Evolutionary conservation across 2,888 invertebrate species (phyloP).

Genomic region (Orthonychiurus folsomi): DNA sequence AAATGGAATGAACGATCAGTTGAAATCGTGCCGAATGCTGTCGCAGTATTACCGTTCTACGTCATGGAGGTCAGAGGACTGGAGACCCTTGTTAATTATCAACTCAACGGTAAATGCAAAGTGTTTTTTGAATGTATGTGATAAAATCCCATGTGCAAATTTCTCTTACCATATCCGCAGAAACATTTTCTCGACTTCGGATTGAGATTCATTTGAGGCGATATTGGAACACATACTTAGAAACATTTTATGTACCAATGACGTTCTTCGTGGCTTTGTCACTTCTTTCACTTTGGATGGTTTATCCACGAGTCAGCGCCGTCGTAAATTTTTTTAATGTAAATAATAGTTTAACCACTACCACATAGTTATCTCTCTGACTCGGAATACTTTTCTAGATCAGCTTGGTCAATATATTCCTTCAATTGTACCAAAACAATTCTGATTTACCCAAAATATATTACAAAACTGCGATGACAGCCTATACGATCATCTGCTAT

Average conservation of each 20-base stretch:
- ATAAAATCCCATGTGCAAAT: no score
- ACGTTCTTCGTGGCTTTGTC: slow-evolving; percentile 8
- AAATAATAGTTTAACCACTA: neutral
- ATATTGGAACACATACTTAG: slow-evolving; percentile 8
- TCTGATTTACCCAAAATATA: slow-evolving; percentile 10
- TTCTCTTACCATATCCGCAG: no score
- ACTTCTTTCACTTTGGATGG: slow-evolving; percentile 8
- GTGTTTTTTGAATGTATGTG: no score
- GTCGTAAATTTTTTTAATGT: slow-evolving; percentile 13
- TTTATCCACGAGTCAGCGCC: slow-evolving; percentile 11
- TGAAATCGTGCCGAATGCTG: neutral
- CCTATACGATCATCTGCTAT: slow-evolving; percentile 7
- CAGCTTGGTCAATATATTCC: slow-evolving; percentile 6
- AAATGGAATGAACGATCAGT: neutral
- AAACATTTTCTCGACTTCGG: neutral
- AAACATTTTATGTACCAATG: slow-evolving; percentile 1
- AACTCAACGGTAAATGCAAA: no score
- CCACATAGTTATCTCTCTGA: neutral
- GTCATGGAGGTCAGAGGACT: neutral
- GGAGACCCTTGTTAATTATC: no score
- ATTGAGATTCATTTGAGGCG: slow-evolving; percentile 5
- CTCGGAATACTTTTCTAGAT: slow-evolving; percentile 9
- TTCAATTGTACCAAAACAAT: neutral
- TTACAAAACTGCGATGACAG: slow-evolving; percentile 6
- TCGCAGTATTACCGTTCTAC: neutral